These are phyloP conservation scores for Poecilia picta DNA, from an alignment of 2,797 vertebrate species.

Conservation along the genomic window DNA sequence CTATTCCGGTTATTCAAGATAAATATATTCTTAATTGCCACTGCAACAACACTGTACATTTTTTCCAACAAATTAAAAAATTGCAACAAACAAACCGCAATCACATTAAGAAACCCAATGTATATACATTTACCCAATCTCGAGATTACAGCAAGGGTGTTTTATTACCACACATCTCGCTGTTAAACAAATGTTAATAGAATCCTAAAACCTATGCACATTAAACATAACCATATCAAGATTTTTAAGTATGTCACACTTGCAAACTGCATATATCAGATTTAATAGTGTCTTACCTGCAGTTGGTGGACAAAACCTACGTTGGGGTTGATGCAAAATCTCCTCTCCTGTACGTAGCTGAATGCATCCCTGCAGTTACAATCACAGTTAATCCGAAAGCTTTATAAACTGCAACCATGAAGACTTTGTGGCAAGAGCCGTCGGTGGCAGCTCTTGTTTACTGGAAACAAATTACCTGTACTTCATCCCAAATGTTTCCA, in stretches of 20 bases:
- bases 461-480: slow-evolving; percentile 87
- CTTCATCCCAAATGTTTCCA: slow-evolving; percentile 99
- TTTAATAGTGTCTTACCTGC: slow-evolving; percentile 82
- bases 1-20: neutral
- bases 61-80: neutral
- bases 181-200: neutral
- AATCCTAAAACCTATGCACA: neutral
- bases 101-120: neutral
- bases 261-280: no score
- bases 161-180: neutral
- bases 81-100: neutral
- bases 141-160: neutral
- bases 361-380: slow-evolving; percentile 89
- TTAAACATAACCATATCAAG: neutral
- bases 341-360: slow-evolving; percentile 97
- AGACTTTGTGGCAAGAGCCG: neutral
- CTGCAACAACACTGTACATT: neutral
- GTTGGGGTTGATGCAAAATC: slow-evolving; percentile 99
- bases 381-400: neutral
- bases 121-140: neutral
- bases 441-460: neutral
- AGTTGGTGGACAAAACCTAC: slow-evolving; percentile 98
- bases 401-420: neutral
- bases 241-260: neutral
- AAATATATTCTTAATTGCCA: neutral